phyloP scores from a whole-genome alignment of 2,113 vertebrate species.

The Amphiprion ocellaris region DNA sequence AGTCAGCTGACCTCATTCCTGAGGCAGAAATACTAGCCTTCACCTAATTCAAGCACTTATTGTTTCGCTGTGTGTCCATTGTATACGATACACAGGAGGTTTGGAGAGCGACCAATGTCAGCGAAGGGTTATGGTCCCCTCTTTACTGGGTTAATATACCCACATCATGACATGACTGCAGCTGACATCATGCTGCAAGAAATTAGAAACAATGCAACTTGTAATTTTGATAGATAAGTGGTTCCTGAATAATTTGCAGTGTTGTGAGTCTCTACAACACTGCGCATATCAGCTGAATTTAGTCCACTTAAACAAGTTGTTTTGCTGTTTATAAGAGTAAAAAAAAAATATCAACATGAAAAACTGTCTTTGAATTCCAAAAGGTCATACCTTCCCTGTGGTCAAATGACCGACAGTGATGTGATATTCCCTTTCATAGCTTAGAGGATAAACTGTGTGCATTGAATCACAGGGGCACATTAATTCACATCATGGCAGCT shows the following conservation, averaged over 20 bases:
- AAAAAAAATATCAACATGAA: slow-evolving; percentile 67
- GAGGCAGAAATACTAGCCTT: slow-evolving; percentile 40
- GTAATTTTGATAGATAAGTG: slow-evolving; percentile 19
- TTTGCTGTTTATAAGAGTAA: slow-evolving; percentile 54
- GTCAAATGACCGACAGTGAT: slow-evolving; percentile 73
- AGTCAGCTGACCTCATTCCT: slow-evolving; percentile 51
- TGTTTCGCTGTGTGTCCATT: slow-evolving; percentile 33
- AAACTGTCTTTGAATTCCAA: slow-evolving; percentile 62
- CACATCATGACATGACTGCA: slow-evolving; percentile 5
- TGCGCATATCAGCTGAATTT: slow-evolving; percentile 28
- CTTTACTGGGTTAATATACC: slow-evolving; percentile 13
- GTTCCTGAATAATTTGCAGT: slow-evolving; percentile 36
- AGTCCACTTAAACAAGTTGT: slow-evolving; percentile 59
- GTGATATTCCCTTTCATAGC: slow-evolving; percentile 69
- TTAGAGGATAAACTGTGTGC: slow-evolving; percentile 64
- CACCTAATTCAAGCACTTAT: slow-evolving; percentile 36
- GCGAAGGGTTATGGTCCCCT: not conserved
- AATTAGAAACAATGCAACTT: slow-evolving; percentile 35
- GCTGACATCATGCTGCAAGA: slow-evolving; percentile 25
- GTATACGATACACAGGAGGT: slow-evolving; percentile 8
- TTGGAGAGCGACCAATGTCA: slow-evolving; percentile 12
- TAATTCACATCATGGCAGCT: slow-evolving; percentile 50
- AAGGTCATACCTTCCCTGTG: slow-evolving; percentile 73
- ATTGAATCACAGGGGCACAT: slow-evolving; percentile 57
- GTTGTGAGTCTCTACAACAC: slow-evolving; percentile 3